Evolutionary conservation across 2,888 invertebrate species (phyloP).

Genomic region (Odontothrips loti): DNA sequence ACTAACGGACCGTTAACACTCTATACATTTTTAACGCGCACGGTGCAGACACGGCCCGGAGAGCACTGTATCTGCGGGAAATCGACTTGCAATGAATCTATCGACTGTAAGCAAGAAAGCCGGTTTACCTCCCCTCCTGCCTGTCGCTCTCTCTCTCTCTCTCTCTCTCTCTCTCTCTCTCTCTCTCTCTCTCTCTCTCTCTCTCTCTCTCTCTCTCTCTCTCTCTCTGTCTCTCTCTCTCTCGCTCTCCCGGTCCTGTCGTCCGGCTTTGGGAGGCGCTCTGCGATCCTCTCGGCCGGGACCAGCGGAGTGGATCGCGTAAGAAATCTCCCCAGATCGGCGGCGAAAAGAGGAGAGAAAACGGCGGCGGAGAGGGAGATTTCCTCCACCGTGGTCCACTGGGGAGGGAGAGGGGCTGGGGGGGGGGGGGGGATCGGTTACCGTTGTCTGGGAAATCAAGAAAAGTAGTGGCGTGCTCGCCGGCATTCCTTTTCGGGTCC

Average conservation of each 20-base stretch:
- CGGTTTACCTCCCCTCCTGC: not conserved
- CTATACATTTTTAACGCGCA: not conserved
- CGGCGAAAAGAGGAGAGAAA: not conserved
- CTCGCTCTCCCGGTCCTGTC: not conserved
- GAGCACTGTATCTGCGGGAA: conserved; percentile 14
- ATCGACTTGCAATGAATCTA: conserved; percentile 26
- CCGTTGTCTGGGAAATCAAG: too few species aligned
- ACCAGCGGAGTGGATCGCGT: not conserved
- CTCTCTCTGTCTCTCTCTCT: not conserved
- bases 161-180: not conserved
- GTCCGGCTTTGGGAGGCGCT: not conserved
- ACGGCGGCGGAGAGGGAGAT: not conserved
- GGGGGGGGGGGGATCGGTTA: too few species aligned
- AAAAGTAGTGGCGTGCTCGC: too few species aligned
- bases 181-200: not conserved
- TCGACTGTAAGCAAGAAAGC: not conserved
- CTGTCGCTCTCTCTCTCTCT: not conserved
- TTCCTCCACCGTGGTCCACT: too few species aligned
- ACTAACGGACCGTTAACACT: conserved; percentile 21
- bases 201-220: not conserved
- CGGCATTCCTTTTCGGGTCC: too few species aligned
- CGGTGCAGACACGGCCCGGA: conserved; percentile 1
- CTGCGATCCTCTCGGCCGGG: too few species aligned
- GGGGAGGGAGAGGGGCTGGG: too few species aligned
- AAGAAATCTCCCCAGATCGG: not conserved